Base-by-base conservation (phyloP, 2,888 invertebrate genomes). In the Lithophane semibrunnea region DNA sequence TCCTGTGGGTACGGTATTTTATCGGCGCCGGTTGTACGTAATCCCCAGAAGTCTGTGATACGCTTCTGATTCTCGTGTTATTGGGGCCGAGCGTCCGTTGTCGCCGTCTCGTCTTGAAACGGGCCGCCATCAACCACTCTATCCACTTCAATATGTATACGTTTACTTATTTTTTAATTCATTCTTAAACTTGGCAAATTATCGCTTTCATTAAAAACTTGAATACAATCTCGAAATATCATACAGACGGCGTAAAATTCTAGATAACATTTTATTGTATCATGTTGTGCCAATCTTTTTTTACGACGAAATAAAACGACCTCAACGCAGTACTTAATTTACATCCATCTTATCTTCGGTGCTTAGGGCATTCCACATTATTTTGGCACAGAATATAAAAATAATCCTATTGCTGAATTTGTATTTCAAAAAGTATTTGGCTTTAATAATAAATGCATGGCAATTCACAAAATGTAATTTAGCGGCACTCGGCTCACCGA, bases 391-490 rank as follows among this genome's bases (percentile, higher is more conserved):
- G 24, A 69, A 67, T 49, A 68, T 58, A 65, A 72, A 81, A 71
- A 61, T 54, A 44, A 76, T 58, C 24, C 60, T 42, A 42, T 63
- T 58, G 52, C 65, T 42, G 58, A 83, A 58, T 83, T 49, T 64
- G 18, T 77, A 61, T 61, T 77, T 61, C 42, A 66, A 79, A 77
- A 49, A 72, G 49, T 37, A 76, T 79, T 60, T 44, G 49, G 65
- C 74, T 79, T 76, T 66, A 86, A 83, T 86, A 75, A 80, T 74
- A 75, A 71, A 83, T 74, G 72, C 69, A 74, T 66, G 67, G 75
- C 47, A 47, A 86, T 79, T 52, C 79, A n/a, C 72, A 56, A 73
- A 83, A 79, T 67, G 61, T 86, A 83, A 79, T 86, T 79, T 77
- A 77, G 67, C 74, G 54, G 52, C 54, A 66, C 44, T 75, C 65